Conservation (phyloP, 2,888 invertebrate species). For the Pogonocherus hispidulus region DNA sequence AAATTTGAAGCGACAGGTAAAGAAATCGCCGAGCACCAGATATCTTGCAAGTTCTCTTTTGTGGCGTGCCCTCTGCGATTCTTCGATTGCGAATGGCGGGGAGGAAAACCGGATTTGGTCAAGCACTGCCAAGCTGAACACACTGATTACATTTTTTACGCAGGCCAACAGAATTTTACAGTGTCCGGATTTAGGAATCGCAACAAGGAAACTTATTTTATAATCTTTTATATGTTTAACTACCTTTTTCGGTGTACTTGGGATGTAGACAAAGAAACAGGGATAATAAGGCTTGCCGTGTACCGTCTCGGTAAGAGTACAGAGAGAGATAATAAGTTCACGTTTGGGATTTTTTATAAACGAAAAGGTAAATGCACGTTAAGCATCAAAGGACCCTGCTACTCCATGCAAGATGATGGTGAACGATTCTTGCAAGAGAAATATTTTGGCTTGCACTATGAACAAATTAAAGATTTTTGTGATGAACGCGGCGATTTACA, state of each 20-base stretch:
- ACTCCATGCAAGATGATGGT: no score
- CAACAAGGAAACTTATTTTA: not conserved
- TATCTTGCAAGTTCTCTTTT: constrained; percentile 27
- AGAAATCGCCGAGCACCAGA: constrained; percentile 31
- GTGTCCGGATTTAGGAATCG: not conserved
- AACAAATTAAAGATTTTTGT: no score
- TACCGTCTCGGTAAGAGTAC: not conserved
- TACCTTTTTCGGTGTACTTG: constrained; percentile 42
- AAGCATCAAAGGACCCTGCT: no score
- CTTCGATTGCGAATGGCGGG: constrained; percentile 43
- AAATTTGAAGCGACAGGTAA: constrained; percentile 12
- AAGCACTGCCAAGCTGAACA: not conserved
- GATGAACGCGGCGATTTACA: no score
- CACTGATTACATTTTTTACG: not conserved
- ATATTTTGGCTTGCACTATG: no score
- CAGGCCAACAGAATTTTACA: not conserved
- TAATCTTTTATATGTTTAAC: not conserved
- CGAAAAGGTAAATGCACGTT: not conserved
- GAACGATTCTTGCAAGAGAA: no score
- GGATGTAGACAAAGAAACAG: constrained; percentile 38
- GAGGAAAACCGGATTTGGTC: not conserved
- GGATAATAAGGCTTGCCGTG: not conserved
- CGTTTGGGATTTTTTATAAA: not conserved
- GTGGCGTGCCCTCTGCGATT: constrained; percentile 32
- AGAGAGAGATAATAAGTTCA: not conserved